A percentile compares a stretch with the other conserved stretches of the same genome.
These are phyloP conservation scores for Phalera bucephala DNA, from an alignment of 2,888 invertebrate species.

Conservation along the genomic window DNA sequence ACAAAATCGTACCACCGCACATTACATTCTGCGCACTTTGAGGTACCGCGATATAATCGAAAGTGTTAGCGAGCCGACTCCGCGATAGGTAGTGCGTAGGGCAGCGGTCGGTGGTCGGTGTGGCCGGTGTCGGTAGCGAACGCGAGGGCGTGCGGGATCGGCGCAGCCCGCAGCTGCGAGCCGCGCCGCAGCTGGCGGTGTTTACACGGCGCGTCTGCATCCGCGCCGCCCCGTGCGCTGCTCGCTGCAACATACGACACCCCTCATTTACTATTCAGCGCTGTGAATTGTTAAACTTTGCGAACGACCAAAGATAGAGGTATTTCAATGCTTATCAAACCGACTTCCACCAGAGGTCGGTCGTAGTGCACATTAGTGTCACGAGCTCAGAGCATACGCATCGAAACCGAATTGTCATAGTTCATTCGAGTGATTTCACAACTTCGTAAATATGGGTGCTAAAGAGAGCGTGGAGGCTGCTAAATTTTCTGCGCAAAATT, in stretches of 20 bases:
- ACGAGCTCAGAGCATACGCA: constrained; percentile 76
- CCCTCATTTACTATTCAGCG: constrained; percentile 76
- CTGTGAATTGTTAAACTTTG: constrained; percentile 76
- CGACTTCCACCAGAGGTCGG: constrained; percentile 65
- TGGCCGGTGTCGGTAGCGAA: constrained; percentile 23
- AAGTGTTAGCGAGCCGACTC: constrained; percentile 33
- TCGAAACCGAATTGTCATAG: constrained; percentile 73
- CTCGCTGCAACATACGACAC: constrained; percentile 67
- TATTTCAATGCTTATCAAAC: constrained; percentile 73
- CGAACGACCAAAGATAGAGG: constrained; percentile 72
- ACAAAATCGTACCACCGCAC: constrained; percentile 50
- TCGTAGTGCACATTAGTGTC: constrained; percentile 75
- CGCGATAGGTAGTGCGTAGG: constrained; percentile 22
- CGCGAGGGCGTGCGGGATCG: constrained; percentile 37
- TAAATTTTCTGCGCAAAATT: constrained; percentile 91
- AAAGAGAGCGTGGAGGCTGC: constrained; percentile 92
- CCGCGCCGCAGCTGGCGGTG: constrained; percentile 70
- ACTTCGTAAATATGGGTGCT: constrained; percentile 87
- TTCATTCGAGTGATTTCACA: constrained; percentile 77
- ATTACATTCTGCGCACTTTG: constrained; percentile 65
- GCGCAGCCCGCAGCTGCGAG: constrained; percentile 57
- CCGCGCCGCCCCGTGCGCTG: constrained; percentile 49
- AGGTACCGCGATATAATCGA: constrained; percentile 37
- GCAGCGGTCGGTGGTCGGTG: constrained; percentile 17
- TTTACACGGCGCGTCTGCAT: constrained; percentile 73